A percentile compares a stretch with the other conserved stretches of the same genome.
phyloP scores from a whole-genome alignment of 23 tunicate species.

The Phallusia fumigata region DNA sequence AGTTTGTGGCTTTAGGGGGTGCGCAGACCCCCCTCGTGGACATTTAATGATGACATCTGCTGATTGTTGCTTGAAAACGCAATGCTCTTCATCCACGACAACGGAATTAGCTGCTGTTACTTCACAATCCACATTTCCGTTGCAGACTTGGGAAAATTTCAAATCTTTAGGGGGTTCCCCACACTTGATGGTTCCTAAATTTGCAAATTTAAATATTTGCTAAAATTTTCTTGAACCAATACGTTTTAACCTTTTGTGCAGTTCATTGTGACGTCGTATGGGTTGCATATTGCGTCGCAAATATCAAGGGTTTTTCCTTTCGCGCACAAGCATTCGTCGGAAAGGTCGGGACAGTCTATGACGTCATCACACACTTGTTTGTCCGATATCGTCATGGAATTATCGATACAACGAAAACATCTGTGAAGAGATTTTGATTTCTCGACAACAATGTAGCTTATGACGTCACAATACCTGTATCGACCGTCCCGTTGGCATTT shows the following conservation, averaged over 20 bases:
- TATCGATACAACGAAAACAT: constrained; percentile 35
- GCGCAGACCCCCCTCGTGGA: constrained; percentile 20
- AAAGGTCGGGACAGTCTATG: constrained; percentile 46
- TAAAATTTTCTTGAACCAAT: neutral
- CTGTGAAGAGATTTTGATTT: neutral
- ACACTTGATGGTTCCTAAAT: neutral
- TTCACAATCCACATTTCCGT: constrained; percentile 14
- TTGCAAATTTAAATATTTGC: neutral
- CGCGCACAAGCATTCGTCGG: constrained; percentile 39
- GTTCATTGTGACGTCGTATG: neutral
- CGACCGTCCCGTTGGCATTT: constrained; percentile 18
- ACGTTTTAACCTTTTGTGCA: constrained; percentile 2
- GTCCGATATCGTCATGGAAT: constrained; percentile 31
- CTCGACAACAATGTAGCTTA: neutral
- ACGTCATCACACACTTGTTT: constrained; percentile 39
- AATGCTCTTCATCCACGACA: constrained; percentile 21
- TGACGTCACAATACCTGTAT: constrained; percentile 20
- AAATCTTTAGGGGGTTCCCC: neutral
- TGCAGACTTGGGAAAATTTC: constrained; percentile 18
- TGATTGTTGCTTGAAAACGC: neutral
- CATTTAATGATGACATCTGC: neutral
- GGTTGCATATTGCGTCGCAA: constrained; percentile 30
- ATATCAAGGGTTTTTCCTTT: neutral
- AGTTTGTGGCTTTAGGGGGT: constrained; percentile 10
- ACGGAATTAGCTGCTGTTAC: neutral